These are phyloP conservation scores for Vipera ursinii DNA, from an alignment of 2,797 vertebrate genomes.

Conservation along the genomic window DNA sequence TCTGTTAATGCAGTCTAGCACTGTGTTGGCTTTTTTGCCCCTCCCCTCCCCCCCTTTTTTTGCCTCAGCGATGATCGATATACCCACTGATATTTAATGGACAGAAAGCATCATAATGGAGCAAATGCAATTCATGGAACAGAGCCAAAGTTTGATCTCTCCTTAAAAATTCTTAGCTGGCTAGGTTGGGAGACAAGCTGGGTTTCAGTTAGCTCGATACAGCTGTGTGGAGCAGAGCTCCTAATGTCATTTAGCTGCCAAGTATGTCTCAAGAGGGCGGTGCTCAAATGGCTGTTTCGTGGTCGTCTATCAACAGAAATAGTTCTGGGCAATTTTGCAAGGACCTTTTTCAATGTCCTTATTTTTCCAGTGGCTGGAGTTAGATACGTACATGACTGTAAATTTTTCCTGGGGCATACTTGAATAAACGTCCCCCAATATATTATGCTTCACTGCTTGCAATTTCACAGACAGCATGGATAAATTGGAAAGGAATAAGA, in stretches of 20 bases:
- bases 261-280: not conserved
- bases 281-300: not conserved
- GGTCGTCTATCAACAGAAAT: not conserved
- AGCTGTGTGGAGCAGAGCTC: not conserved
- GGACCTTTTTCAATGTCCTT: not conserved
- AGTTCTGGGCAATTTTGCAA: conserved; percentile 9
- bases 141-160: not conserved
- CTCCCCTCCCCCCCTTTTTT: too few relatives aligned
- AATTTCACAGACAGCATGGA: not conserved
- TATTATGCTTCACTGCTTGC: not conserved
- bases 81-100: not conserved
- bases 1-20: too few relatives aligned
- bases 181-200: not conserved
- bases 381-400: too few relatives aligned
- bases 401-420: not conserved
- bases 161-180: not conserved
- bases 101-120: not conserved
- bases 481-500: not conserved
- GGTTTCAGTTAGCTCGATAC: not conserved
- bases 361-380: not conserved
- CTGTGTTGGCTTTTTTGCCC: too few relatives aligned
- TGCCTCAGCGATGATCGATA: too few relatives aligned
- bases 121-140: not conserved
- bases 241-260: not conserved
- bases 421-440: not conserved